These are phyloP conservation scores for Darwinula stevensoni DNA, from an alignment of 2,888 invertebrate genomes.

Conservation along the genomic window DNA sequence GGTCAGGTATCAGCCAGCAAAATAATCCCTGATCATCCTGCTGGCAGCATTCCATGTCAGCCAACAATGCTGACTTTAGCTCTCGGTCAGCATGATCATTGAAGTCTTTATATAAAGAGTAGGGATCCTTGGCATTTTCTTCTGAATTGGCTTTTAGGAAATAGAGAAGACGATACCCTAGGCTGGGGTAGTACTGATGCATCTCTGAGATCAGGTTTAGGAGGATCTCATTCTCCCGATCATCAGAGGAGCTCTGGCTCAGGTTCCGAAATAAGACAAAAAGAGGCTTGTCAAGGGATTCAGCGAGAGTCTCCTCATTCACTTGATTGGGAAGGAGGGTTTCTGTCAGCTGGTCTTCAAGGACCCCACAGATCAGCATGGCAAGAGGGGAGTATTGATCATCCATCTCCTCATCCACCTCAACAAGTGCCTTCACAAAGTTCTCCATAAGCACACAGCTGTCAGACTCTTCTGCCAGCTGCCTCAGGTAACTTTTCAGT, in stretches of 20 bases:
- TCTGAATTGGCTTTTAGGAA: slow-evolving; percentile 75
- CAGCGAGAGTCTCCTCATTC: slow-evolving; percentile 27
- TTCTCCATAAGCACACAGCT: slow-evolving; percentile 32
- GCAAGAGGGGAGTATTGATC: slow-evolving; percentile 24
- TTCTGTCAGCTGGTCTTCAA: slow-evolving; percentile 20
- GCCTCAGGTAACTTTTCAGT: too few species aligned
- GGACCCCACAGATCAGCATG: slow-evolving; percentile 25
- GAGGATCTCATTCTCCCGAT: slow-evolving; percentile 42
- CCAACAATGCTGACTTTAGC: too few species aligned
- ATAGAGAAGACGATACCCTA: slow-evolving; percentile 62
- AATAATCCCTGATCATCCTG: slow-evolving; percentile 62
- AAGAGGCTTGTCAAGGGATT: slow-evolving; percentile 48
- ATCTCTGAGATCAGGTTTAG: slow-evolving; percentile 51
- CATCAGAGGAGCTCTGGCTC: slow-evolving; percentile 36
- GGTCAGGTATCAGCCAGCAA: slow-evolving; percentile 70
- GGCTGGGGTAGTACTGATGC: slow-evolving; percentile 30
- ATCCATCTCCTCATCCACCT: slow-evolving; percentile 27
- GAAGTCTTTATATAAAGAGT: too few species aligned
- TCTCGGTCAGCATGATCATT: too few species aligned
- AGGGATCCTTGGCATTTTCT: too few species aligned
- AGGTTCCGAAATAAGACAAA: slow-evolving; percentile 65
- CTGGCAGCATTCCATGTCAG: slow-evolving; percentile 37
- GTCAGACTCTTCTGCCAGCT: slow-evolving; percentile 3
- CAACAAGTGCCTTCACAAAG: slow-evolving; percentile 26
- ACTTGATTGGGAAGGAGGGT: slow-evolving; percentile 20